phyloP scores from a whole-genome alignment of 2,797 vertebrate species.

The Mergus octosetaceus region DNA sequence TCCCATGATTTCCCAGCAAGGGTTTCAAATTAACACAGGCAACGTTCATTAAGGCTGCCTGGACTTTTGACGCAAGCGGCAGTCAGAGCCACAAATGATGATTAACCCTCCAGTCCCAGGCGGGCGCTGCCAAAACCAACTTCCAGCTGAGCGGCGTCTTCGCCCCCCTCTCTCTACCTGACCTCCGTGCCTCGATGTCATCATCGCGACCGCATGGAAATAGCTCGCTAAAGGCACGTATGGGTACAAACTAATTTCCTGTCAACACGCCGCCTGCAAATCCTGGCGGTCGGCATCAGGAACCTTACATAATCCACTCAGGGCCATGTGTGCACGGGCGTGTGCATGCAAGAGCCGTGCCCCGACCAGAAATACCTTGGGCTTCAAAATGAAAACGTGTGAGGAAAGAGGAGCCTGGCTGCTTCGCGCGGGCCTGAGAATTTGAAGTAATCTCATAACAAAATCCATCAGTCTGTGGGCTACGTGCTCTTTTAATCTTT shows the following conservation, averaged over 20 bases:
- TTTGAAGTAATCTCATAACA: not conserved
- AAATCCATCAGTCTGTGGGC: not conserved
- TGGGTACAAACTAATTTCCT: slow-evolving; percentile 61
- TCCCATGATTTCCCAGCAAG: slow-evolving; percentile 63
- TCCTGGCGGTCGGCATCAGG: slow-evolving; percentile 25
- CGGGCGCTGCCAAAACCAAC: slow-evolving; percentile 47
- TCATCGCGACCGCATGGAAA: slow-evolving; percentile 39
- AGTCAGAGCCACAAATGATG: slow-evolving; percentile 43
- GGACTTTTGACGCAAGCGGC: slow-evolving; percentile 18
- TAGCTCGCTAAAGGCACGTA: slow-evolving; percentile 51
- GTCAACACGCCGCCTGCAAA: slow-evolving; percentile 54
- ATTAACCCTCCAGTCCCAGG: slow-evolving; percentile 10
- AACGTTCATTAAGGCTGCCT: slow-evolving; percentile 33
- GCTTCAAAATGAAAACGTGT: not conserved
- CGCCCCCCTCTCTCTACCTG: not conserved
- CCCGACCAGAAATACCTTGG: not conserved
- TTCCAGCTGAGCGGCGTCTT: not conserved
- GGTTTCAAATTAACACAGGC: slow-evolving; percentile 52
- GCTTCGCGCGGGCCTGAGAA: not conserved
- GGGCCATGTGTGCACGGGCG: not conserved
- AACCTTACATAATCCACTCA: not conserved
- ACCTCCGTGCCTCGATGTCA: slow-evolving; percentile 26
- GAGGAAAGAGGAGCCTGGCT: not conserved
- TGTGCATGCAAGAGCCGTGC: not conserved
- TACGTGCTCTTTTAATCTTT: not conserved